Base-by-base conservation (phyloP, 2,113 vertebrate genomes). In the Erythrolamprus reginae region DNA sequence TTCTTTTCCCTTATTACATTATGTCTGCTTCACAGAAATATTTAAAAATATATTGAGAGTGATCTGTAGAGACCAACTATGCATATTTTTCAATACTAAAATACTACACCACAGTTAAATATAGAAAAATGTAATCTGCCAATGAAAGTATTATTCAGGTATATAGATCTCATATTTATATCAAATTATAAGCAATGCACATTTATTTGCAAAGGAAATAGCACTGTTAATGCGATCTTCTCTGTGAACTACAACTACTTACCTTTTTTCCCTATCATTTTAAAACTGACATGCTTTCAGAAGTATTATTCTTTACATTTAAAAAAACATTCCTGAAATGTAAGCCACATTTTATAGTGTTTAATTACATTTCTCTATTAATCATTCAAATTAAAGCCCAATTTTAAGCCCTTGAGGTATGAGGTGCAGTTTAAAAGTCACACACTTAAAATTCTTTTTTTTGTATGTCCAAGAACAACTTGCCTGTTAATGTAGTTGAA, bases 201-300 rank as follows among this genome's bases (percentile, higher is more conserved):
- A 56, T 58, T 58, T 70, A 82, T 56, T 82, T 88, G 52, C n/a
- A 88, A 88, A 58, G 13, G 45, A 83, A 91, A 83, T 33, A 82
- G 26, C 56, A 52, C 47, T 55, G 26, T 70, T 55, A 87, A 93
- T 94, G 90, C 42, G 89, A 77, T n/a, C 19, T 4, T 83, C 12
- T 95, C 93, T 93, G 92, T 93, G 94, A 95, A 95, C 38, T 55
- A 13, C 23, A 48, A 93, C 93, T 94, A 91, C 90, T 94, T 94
- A 91, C 89, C 87, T 87, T 94, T 96, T 94, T 96, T 42, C 93
- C 93, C 93, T 94, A 92, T 94, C 92, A 93, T 95, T 96, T 94
- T 92, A 90, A 48, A 77, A 88, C 90, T 93, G 94, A 96, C 92
- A 94, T 91, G 92, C 93, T 95, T 94, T 94, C 94, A 95, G 92